Evolutionary conservation across 2,797 vertebrate genomes (phyloP).

Genomic region (Botia almorhae): DNA sequence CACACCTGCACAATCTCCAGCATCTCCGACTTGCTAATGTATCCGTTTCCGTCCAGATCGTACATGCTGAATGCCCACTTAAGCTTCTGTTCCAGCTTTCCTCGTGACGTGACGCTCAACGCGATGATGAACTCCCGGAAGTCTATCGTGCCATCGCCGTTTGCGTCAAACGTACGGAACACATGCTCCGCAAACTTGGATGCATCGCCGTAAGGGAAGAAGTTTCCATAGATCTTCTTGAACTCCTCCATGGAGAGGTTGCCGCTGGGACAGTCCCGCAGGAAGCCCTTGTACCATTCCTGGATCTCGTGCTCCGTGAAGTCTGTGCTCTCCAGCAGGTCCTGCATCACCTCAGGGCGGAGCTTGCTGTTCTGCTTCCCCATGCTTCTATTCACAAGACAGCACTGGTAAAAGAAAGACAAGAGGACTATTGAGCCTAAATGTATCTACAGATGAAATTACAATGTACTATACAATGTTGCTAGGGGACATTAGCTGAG

Average conservation of each 20-base stretch:
- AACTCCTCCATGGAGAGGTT: slow-evolving; percentile 99
- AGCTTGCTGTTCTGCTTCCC: slow-evolving; percentile 99
- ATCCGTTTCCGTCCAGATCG: slow-evolving; percentile 92
- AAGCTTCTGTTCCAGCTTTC: slow-evolving; percentile 98
- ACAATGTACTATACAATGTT: not conserved
- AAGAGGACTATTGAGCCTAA: slow-evolving; percentile 8
- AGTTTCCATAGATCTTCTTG: slow-evolving; percentile 99
- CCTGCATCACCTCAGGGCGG: slow-evolving; percentile 99
- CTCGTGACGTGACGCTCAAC: slow-evolving; percentile 93
- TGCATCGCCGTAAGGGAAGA: slow-evolving; percentile 98
- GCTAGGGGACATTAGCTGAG: not conserved
- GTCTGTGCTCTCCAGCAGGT: slow-evolving; percentile 98
- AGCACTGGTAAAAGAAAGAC: slow-evolving; percentile 72
- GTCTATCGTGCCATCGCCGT: slow-evolving; percentile 97
- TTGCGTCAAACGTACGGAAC: slow-evolving; percentile 98
- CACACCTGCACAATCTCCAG: slow-evolving; percentile 98
- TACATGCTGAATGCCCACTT: slow-evolving; percentile 99
- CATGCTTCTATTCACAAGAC: slow-evolving; percentile 81
- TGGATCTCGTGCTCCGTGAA: slow-evolving; percentile 99
- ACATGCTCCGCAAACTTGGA: slow-evolving; percentile 99
- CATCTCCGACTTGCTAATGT: slow-evolving; percentile 99
- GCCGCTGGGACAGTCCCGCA: slow-evolving; percentile 98
- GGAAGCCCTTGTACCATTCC: slow-evolving; percentile 99
- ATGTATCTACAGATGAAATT: not conserved
- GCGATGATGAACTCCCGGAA: slow-evolving; percentile 99